phyloP scores from a whole-genome alignment of 2,113 vertebrate species.

The Zapus hudsonius region DNA sequence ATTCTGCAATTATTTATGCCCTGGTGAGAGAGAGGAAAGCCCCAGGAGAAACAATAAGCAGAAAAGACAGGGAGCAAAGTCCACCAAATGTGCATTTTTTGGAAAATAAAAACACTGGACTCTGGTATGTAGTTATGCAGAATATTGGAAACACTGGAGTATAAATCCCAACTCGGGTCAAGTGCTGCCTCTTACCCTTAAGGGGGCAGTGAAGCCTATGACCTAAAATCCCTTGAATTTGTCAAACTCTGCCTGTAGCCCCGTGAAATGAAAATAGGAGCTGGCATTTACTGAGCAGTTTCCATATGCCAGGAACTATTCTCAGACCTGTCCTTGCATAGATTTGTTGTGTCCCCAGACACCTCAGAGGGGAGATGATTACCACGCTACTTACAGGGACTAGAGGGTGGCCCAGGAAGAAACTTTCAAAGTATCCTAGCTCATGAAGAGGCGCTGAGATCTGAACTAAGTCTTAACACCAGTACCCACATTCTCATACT shows the following conservation, averaged over 20 bases:
- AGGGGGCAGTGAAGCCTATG: neutral
- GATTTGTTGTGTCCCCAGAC: neutral
- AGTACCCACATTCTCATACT: neutral
- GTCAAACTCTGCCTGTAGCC: slow-evolving; percentile 3
- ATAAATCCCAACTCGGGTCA: neutral
- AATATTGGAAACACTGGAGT: neutral
- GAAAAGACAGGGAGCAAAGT: neutral
- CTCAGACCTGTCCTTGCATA: neutral
- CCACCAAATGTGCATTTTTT: neutral
- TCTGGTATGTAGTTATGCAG: neutral
- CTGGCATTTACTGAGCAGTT: neutral
- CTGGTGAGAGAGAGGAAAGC: neutral
- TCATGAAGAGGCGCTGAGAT: neutral
- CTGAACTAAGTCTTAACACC: neutral
- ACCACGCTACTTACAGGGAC: neutral
- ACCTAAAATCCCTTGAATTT: neutral
- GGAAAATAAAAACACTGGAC: neutral
- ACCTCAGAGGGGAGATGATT: neutral
- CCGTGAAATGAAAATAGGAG: slow-evolving; percentile 1
- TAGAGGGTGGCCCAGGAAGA: neutral
- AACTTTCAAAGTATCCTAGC: neutral
- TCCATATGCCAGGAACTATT: neutral
- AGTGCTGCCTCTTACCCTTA: neutral
- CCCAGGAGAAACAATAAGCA: neutral
- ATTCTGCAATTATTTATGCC: neutral